Base-by-base conservation (phyloP, 2,113 vertebrate genomes). In the Seriola aureovittata region DNA sequence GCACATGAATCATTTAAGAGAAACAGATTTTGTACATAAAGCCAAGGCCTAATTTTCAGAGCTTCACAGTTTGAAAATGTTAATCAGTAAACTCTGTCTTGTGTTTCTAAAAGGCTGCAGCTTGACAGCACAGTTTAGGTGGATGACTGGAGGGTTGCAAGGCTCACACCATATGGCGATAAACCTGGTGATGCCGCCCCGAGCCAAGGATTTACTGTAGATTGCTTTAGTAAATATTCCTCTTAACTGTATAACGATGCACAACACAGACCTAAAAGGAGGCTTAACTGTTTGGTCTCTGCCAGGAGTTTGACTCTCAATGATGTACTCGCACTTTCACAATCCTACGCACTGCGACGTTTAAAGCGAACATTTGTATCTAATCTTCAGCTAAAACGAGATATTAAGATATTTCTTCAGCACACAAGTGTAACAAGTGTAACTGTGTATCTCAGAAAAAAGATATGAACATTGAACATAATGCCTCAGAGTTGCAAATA, bases 11-110 rank as follows among this genome's bases (percentile, higher is more conserved):
- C 90, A 93, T 94, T 95, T 86, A 94, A 70, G 66, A 85, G 86
- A 91, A 87, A 91, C 91, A 93, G 90, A 93, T 89, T 91, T 93
- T 86, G 84, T 91, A 87, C 92, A 93, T 92, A 91, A 92, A 92
- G 87, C 90, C 87, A 85, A 90, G 87, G 86, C 91, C 87, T 93
- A 81, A 93, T 94, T 94, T 91, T 89, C 65, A 14, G 50, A 84
- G 89, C 81, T 32, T 82, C 65, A 38, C 82, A 69, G 71, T 85
- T 81, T 81, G 88, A 87, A 88, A 92, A 89, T 91, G 89, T 90
- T 89, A 92, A 93, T 90, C 80, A 88, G 89, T 71, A 75, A 86
- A 87, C 72, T 85, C 73, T 66, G 85, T 36, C 68, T 85, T 73
- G 80, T 78, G 75, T 77, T 81, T 83, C 42, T 80, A 60, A 85